Conservation (phyloP, 1,140 invertebrate species). For the Hyles vespertilio region DNA sequence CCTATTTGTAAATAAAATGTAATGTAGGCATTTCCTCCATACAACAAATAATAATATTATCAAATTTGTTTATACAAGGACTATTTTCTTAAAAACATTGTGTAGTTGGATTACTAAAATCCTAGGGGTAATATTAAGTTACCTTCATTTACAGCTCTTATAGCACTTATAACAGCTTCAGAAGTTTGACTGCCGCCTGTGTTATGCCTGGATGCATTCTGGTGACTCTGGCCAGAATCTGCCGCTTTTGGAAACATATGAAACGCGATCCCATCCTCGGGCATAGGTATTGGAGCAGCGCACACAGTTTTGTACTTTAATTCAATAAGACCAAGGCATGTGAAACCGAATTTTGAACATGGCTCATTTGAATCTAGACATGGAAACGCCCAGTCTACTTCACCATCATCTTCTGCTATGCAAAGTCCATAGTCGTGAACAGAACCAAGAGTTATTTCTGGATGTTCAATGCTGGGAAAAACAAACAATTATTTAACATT, state of each 20-base stretch:
- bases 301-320: constrained; percentile 55
- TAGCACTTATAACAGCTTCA: constrained; percentile 53
- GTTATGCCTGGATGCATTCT: constrained; percentile 52
- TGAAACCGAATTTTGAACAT: constrained; percentile 95
- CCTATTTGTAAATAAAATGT: too few relatives aligned
- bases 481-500: background rate
- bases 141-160: constrained; percentile 62
- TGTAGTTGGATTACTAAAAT: too few relatives aligned
- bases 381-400: constrained; percentile 95
- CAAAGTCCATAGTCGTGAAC: constrained; percentile 88
- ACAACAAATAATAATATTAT: too few relatives aligned
- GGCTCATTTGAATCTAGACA: constrained; percentile 90
- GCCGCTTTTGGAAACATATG: constrained; percentile 51
- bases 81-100: too few relatives aligned
- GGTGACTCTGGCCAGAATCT: constrained; percentile 57
- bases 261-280: constrained; percentile 57
- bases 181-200: constrained; percentile 58
- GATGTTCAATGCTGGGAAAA: constrained; percentile 76
- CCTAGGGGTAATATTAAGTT: constrained; percentile 10
- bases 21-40: too few relatives aligned
- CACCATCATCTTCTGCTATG: constrained; percentile 98
- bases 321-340: constrained; percentile 90
- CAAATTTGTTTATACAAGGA: too few relatives aligned
- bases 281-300: constrained; percentile 48
- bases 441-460: constrained; percentile 77